Evolutionary conservation across 53 echinoderm and acorn worm genomes (phyloP).

Genomic region (Pentamera pediparva): DNA sequence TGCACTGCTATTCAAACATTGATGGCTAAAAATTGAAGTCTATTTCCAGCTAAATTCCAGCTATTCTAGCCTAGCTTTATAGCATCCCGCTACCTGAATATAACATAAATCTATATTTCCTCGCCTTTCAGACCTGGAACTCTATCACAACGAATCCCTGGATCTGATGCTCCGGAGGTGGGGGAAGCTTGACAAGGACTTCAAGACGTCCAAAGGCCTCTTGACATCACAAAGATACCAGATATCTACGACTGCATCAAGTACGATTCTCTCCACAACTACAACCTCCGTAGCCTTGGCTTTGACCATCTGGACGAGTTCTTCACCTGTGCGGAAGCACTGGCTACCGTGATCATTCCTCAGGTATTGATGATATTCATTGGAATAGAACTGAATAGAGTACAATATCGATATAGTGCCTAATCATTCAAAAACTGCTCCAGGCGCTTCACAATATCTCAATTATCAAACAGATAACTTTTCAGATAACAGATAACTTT

Average conservation of each 20-base stretch:
- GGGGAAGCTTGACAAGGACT: conserved; percentile 95
- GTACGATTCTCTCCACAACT: conserved; percentile 88
- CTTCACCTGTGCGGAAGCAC: conserved; percentile 72
- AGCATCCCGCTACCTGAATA: neutral
- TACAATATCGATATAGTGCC: too few relatives aligned
- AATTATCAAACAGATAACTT: neutral
- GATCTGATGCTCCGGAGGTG: conserved; percentile 92
- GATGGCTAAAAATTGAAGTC: neutral
- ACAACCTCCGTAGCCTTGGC: conserved; percentile 50
- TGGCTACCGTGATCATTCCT: conserved; percentile 89
- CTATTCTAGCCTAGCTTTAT: neutral
- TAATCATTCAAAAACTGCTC: too few relatives aligned
- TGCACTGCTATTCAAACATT: neutral
- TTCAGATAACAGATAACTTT: too few relatives aligned
- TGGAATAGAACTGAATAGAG: too few relatives aligned
- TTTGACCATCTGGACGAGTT: conserved; percentile 71
- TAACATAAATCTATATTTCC: neutral
- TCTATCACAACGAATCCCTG: conserved; percentile 86
- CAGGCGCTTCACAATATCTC: neutral
- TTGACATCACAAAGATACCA: conserved; percentile 98
- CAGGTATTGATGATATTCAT: too few relatives aligned
- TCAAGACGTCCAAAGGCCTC: conserved; percentile 73
- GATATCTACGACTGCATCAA: conserved; percentile 99
- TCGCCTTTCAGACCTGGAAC: conserved; percentile 33
- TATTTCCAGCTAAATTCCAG: neutral